phyloP scores from a whole-genome alignment of 2,888 invertebrate genomes.

The Drosophila engyochracea region DNA sequence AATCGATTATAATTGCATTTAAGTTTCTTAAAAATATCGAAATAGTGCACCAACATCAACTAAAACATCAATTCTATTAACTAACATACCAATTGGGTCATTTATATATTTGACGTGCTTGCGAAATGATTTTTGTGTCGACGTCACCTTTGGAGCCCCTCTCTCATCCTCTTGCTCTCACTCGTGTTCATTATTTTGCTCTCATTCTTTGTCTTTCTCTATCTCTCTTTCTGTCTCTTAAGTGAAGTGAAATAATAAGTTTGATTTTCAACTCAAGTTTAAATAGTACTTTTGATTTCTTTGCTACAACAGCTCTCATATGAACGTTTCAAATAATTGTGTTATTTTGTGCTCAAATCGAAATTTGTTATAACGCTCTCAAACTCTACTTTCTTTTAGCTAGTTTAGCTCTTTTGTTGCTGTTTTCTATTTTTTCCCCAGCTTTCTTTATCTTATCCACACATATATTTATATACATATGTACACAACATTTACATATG shows the following conservation, averaged over 20 bases:
- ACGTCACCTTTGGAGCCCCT: constrained; percentile 75
- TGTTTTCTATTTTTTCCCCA: constrained; percentile 45
- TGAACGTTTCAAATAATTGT: constrained; percentile 12
- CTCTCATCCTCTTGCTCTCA: constrained; percentile 48
- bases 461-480: constrained; percentile 36
- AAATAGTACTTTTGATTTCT: constrained; percentile 22
- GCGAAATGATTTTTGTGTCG: constrained; percentile 70
- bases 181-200: constrained; percentile 41
- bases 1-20: constrained; percentile 47
- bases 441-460: constrained; percentile 63
- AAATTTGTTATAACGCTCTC: constrained; percentile 32
- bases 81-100: constrained; percentile 10
- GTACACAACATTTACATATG: constrained; percentile 29
- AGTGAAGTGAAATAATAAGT: constrained; percentile 61
- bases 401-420: not conserved
- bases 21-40: constrained; percentile 7
- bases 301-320: constrained; percentile 12
- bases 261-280: constrained; percentile 57
- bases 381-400: constrained; percentile 36
- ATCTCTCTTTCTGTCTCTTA: constrained; percentile 44
- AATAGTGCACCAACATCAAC: constrained; percentile 23
- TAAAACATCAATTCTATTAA: not conserved
- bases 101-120: constrained; percentile 30
- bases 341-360: constrained; percentile 8
- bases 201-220: constrained; percentile 41